Conservation (phyloP, 2,797 vertebrate species). For the Petrocephalus schoutedeni region DNA sequence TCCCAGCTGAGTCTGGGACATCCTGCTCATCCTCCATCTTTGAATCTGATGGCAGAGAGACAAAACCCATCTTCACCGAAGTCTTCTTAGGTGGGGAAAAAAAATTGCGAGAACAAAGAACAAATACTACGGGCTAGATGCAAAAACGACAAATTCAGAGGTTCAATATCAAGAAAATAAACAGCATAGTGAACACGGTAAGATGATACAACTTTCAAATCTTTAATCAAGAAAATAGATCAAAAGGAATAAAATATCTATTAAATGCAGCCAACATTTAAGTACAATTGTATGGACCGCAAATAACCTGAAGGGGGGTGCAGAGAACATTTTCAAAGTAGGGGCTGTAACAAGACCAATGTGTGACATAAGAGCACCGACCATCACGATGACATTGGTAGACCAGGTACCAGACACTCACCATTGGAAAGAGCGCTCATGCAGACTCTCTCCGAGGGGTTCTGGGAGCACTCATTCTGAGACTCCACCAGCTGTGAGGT, state of each 20-base stretch:
- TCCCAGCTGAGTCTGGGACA: constrained; percentile 56
- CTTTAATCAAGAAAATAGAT: background rate
- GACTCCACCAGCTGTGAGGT: constrained; percentile 47
- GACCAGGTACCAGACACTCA: constrained; percentile 29
- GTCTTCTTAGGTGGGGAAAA: background rate
- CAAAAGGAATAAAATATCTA: background rate
- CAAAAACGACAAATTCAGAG: background rate
- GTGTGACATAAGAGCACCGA: background rate
- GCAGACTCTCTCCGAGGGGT: constrained; percentile 33
- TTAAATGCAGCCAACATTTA: background rate
- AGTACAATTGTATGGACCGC: background rate
- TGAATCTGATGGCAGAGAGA: constrained; percentile 44
- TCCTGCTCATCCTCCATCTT: constrained; percentile 63
- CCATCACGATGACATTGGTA: background rate
- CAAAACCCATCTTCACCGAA: background rate
- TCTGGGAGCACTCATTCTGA: constrained; percentile 36
- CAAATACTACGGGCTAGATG: background rate
- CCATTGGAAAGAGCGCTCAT: constrained; percentile 43
- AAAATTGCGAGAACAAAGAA: background rate
- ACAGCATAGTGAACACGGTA: background rate
- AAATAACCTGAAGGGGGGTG: background rate
- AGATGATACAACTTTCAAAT: background rate
- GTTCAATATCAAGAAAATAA: background rate
- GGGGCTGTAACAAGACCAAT: background rate
- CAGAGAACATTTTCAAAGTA: background rate